These are phyloP conservation scores for Sarcophilus harrisii DNA, from an alignment of 2,797 vertebrate genomes.

Conservation along the genomic window DNA sequence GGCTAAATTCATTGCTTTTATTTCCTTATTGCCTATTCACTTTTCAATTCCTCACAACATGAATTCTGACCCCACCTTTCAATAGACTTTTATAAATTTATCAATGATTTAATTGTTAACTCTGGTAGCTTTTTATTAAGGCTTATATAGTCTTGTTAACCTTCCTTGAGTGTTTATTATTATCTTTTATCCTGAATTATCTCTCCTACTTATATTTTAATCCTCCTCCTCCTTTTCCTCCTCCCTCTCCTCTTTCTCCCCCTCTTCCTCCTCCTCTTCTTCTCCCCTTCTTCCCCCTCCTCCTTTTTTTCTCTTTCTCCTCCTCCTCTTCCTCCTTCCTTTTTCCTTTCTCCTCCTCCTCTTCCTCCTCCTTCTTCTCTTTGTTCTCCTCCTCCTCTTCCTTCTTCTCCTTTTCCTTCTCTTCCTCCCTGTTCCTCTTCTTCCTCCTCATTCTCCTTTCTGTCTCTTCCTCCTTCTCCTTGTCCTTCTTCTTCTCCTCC, in stretches of 20 bases:
- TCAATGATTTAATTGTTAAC: not conserved
- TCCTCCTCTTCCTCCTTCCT: no score
- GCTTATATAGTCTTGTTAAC: not conserved
- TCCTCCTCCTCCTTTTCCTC: no score
- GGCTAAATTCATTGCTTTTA: not conserved
- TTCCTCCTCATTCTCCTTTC: not conserved
- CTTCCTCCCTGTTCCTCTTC: fast-evolving
- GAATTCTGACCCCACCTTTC: not conserved
- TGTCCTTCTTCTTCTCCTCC: no score
- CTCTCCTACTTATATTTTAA: not conserved
- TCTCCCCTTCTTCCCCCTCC: no score
- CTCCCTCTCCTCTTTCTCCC: no score
- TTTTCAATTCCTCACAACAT: not conserved
- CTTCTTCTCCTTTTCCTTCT: no score
- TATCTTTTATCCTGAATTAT: not conserved
- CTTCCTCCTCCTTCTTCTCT: no score
- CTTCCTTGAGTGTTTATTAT: not conserved
- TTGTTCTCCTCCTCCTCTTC: no score
- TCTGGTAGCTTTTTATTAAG: not conserved
- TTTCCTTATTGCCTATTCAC: not conserved
- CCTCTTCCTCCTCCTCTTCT: no score
- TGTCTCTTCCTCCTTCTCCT: no score
- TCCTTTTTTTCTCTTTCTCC: no score
- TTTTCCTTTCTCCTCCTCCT: no score
- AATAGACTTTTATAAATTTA: not conserved